Evolutionary conservation across 2,888 invertebrate genomes (phyloP), one percentile per base, ranked within the genome.

Genomic region (Coleophora flavipennella): DNA sequence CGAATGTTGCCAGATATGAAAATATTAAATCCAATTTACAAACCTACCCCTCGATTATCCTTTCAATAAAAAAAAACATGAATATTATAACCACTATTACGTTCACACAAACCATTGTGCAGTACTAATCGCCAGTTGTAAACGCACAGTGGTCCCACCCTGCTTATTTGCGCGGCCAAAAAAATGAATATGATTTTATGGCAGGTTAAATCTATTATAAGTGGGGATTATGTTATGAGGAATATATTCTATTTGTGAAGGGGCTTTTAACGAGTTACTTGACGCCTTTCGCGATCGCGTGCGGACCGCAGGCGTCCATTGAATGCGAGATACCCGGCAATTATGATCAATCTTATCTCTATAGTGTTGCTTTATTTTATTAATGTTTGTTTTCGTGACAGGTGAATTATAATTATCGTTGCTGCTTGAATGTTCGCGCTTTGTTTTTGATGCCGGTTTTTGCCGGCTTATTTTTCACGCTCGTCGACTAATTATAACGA

Each of bases 1-100:
- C 72, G 67, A 78, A 67, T 72, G 77, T 75, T 74, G 55, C 73
- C 59, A 72, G 73, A 75, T 73, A 76, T 65, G 70, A 71, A 81
- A 84, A 83, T 83, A 84, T 83, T 83, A 79, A 79, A 83, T 84
- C 84, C 83, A 84, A 83, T 83, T 78, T 73, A 72, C 62, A 47
- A 67, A 68, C 69, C 64, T 65, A 69, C 71, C 79, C 79, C 71
- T 67, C 74, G 70, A 77, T 76, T 66, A 79, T 78, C 72, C 65
- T 51, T 51, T 64, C 59, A 65, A 57, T 62, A 61, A 63, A 61
- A 74, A 20, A 68, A 77, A 76, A 77, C 72, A 76, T 65, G 68
- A 78, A 78, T 72, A 78, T 80, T 73, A 81, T 77, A 81, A 76
- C 68, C 74, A 71, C 75, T 20, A 20, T 76, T 58, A 48, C 61